A percentile compares a stretch with the other conserved stretches of the same genome.
Evolutionary conservation across 2,888 invertebrate species (phyloP).

Genomic region (Meta bourneti): DNA sequence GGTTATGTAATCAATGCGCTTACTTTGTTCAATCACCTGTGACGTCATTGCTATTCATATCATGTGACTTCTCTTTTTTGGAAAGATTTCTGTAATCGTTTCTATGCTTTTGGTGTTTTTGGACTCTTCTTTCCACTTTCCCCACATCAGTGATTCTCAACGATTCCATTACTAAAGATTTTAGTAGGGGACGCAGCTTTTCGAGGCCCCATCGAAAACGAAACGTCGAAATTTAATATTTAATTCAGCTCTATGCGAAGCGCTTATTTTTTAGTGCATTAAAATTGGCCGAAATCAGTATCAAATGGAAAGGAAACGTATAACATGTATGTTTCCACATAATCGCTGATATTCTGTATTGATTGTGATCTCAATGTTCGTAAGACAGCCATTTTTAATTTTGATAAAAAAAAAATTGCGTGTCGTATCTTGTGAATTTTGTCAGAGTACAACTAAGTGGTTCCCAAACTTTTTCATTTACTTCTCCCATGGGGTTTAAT

Average conservation of each 20-base stretch:
- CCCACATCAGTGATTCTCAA: slow-evolving; percentile 36
- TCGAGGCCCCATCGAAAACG: background rate
- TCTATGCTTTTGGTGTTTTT: slow-evolving; percentile 34
- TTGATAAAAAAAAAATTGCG: too few relatives aligned
- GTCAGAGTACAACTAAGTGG: too few relatives aligned
- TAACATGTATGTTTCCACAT: background rate
- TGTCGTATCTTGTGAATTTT: too few relatives aligned
- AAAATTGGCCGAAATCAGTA: background rate
- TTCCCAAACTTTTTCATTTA: too few relatives aligned
- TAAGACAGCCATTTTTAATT: too few relatives aligned
- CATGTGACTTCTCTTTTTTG: slow-evolving; percentile 21
- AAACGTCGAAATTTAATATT: background rate
- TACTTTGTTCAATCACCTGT: slow-evolving; percentile 23
- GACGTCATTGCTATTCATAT: slow-evolving; percentile 33
- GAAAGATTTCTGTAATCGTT: background rate
- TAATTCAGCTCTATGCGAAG: background rate
- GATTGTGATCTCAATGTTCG: too few relatives aligned
- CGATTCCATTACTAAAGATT: too few relatives aligned
- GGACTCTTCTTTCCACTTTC: background rate
- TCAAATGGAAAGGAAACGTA: background rate
- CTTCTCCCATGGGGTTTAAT: too few relatives aligned
- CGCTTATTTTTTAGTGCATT: background rate
- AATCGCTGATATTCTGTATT: too few relatives aligned
- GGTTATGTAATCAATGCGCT: background rate
- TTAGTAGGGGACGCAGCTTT: too few relatives aligned